phyloP scores from a whole-genome alignment of 2,113 vertebrate genomes.

The Platysteira castanea region DNA sequence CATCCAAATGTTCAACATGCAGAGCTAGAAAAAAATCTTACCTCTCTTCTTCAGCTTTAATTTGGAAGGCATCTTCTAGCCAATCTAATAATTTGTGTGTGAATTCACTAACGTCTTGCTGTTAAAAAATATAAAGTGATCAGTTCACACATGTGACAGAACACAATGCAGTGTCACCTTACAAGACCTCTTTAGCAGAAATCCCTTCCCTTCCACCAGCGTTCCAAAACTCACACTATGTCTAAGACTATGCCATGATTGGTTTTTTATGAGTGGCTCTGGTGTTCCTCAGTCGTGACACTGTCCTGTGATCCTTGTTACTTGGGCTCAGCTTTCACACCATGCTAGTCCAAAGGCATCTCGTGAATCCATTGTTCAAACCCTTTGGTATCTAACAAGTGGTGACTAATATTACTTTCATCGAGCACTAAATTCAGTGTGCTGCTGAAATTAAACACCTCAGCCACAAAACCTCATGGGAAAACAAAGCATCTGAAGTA shows the following conservation, averaged over 20 bases:
- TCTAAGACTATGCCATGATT: not conserved
- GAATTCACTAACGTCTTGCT: slow-evolving; percentile 99
- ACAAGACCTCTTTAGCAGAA: not conserved
- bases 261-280: not conserved
- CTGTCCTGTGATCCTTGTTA: not conserved
- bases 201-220: not conserved
- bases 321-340: slow-evolving; percentile 8
- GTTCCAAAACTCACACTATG: not conserved
- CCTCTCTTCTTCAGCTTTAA: slow-evolving; percentile 93
- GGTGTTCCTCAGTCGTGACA: not conserved
- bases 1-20: not conserved
- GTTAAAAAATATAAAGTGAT: slow-evolving; percentile 42
- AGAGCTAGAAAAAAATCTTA: slow-evolving; percentile 44
- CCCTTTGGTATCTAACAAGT: not conserved
- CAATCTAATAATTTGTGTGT: slow-evolving; percentile 97
- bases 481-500: not conserved
- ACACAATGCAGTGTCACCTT: not conserved
- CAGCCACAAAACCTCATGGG: not conserved
- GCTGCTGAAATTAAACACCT: not conserved
- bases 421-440: not conserved
- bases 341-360: not conserved
- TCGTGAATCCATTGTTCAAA: slow-evolving; percentile 24
- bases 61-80: slow-evolving; percentile 98
- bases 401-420: not conserved
- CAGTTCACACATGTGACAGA: not conserved